These are phyloP conservation scores for Periparus ater DNA, from an alignment of 2,797 vertebrate genomes.

Conservation along the genomic window DNA sequence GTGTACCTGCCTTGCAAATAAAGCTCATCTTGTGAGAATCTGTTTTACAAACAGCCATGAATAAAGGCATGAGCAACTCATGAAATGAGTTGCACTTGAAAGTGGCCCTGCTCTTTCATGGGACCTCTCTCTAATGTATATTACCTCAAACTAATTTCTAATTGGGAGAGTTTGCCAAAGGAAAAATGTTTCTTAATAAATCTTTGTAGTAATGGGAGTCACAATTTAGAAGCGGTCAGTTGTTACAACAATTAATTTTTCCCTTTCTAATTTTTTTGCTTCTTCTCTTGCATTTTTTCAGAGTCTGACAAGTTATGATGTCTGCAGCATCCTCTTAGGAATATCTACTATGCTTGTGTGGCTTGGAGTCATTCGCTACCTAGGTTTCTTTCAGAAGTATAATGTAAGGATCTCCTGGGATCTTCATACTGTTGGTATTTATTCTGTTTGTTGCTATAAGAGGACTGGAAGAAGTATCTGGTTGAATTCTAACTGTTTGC, in stretches of 20 bases:
- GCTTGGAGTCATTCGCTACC: constrained; percentile 93
- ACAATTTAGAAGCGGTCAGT: background rate
- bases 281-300: constrained; percentile 40
- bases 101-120: background rate
- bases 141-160: background rate
- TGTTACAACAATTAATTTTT: background rate
- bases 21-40: background rate
- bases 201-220: background rate
- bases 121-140: background rate
- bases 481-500: constrained; percentile 28
- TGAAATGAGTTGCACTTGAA: background rate
- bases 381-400: constrained; percentile 94
- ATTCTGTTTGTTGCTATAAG: constrained; percentile 44
- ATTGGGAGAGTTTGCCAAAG: background rate
- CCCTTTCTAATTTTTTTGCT: background rate
- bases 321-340: constrained; percentile 94
- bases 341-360: constrained; percentile 94
- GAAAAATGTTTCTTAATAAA: background rate
- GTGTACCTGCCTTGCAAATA: background rate
- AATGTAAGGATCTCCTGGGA: constrained; percentile 82
- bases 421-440: constrained; percentile 41
- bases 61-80: background rate
- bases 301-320: constrained; percentile 89
- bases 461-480: background rate
- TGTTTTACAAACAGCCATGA: background rate